phyloP scores from a whole-genome alignment of 2,888 invertebrate genomes.

The Monochamus alternatus region DNA sequence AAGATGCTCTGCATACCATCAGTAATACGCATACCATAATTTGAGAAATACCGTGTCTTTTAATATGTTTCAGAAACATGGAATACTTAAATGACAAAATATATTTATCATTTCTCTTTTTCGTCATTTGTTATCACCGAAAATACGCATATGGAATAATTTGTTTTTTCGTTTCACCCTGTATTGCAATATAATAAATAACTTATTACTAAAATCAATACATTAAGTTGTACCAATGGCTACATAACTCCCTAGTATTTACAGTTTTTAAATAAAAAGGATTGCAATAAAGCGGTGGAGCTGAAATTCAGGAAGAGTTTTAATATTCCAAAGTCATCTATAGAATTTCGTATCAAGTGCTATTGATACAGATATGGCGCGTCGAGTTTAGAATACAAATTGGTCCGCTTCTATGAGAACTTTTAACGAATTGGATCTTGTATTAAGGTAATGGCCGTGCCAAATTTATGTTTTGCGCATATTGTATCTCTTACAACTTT shows the following conservation, averaged over 20 bases:
- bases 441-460: neutral
- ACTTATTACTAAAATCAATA: too few relatives aligned
- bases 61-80: too few relatives aligned
- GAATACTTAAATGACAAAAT: too few relatives aligned
- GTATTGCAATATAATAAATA: too few relatives aligned
- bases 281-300: neutral
- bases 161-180: too few relatives aligned
- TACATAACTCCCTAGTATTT: neutral
- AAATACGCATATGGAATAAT: too few relatives aligned
- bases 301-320: neutral
- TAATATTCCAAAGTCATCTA: slow-evolving; percentile 22
- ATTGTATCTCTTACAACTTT: slow-evolving; percentile 16
- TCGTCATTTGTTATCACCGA: too few relatives aligned
- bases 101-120: too few relatives aligned
- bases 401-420: neutral
- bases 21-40: too few relatives aligned
- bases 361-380: slow-evolving; percentile 11
- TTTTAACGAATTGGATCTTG: neutral
- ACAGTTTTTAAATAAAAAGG: neutral
- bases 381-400: slow-evolving; percentile 12
- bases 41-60: too few relatives aligned
- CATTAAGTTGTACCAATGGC: too few relatives aligned
- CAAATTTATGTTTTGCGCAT: slow-evolving; percentile 10
- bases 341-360: slow-evolving; percentile 14
- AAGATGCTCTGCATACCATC: too few relatives aligned